Base-by-base conservation (phyloP, 2,797 vertebrate genomes). In the Numenius phaeopus region DNA sequence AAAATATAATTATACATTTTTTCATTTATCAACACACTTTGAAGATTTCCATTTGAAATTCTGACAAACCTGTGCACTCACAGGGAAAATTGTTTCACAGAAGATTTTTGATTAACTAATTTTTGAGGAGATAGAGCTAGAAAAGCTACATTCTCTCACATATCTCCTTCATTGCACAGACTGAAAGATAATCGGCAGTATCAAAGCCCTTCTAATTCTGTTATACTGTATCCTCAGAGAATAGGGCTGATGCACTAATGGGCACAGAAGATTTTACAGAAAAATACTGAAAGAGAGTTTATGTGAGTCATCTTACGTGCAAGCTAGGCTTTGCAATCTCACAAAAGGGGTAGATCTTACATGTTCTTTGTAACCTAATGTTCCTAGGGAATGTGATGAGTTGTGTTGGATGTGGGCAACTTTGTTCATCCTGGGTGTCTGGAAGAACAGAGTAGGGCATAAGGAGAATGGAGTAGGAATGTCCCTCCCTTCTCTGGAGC, bases 191-290 rank as follows among this genome's bases (percentile, higher is more conserved):
- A 70, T 83, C 17, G 13, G 40, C 57, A 54, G 52, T 83, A 93
- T 93, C 94, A 93, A 89, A 96, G 47, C 30, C 59, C 70, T 95
- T 85, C 75, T 96, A 96, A 95, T 94, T 94, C 83, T 87, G 47
- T 93, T 87, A 61, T 66, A 83, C 24, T 26, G 1, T 71, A 39
- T 83, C 91, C 86, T 94, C 71, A 64, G 91, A 93, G 83, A 87
- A 85, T 77, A 83, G 15, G 57, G 50, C 55, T 69, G 49, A 70
- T 89, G 50, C 29, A 34, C 47, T 94, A 95, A 94, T 70, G 34
- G 91, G 70, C 54, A 80, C 47, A 64, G 86, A 61, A 29, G 29
- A 23, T 78, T 85, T 87, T 61, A 71, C 47, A 92, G 30, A 58
- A 97, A 81, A 94, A 88, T 47, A 34, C 2, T 8, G 79, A 78